These are phyloP conservation scores for Caerostris darwini DNA, from an alignment of 1,140 invertebrate genomes.

Conservation along the genomic window DNA sequence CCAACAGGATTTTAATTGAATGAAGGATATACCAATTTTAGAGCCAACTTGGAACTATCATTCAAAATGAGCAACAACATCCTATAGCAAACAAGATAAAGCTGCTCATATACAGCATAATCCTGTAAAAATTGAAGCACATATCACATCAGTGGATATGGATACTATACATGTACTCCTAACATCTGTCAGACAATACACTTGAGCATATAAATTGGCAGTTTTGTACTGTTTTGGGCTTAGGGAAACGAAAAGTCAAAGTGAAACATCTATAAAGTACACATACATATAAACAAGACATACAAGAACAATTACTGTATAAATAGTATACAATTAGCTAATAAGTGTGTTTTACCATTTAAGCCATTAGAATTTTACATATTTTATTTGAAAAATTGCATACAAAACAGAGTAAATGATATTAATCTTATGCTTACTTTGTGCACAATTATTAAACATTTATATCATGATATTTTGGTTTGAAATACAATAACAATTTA, in stretches of 20 bases:
- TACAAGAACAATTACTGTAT: not conserved
- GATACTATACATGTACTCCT: not conserved
- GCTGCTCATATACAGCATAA: no score
- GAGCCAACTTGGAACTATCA: no score
- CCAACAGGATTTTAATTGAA: no score
- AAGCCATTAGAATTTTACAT: not conserved
- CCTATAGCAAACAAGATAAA: no score
- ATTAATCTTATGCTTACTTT: not conserved
- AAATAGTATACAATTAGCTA: not conserved
- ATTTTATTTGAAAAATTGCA: not conserved
- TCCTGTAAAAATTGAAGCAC: no score
- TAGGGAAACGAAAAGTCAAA: not conserved
- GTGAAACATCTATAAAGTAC: not conserved
- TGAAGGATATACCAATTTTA: no score
- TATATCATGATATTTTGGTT: not conserved
- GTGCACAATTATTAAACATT: not conserved
- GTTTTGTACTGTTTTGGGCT: not conserved
- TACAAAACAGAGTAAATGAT: not conserved
- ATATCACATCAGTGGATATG: no score
- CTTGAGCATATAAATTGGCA: slow-evolving; percentile 24
- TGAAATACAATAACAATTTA: not conserved
- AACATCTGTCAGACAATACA: slow-evolving; percentile 15
- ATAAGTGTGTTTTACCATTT: not conserved
- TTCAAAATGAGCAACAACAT: no score
- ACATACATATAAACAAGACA: not conserved